A percentile compares a stretch with the other conserved stretches of the same genome.
phyloP scores from a whole-genome alignment of 2,113 vertebrate genomes.

The Saguinus imperator region DNA sequence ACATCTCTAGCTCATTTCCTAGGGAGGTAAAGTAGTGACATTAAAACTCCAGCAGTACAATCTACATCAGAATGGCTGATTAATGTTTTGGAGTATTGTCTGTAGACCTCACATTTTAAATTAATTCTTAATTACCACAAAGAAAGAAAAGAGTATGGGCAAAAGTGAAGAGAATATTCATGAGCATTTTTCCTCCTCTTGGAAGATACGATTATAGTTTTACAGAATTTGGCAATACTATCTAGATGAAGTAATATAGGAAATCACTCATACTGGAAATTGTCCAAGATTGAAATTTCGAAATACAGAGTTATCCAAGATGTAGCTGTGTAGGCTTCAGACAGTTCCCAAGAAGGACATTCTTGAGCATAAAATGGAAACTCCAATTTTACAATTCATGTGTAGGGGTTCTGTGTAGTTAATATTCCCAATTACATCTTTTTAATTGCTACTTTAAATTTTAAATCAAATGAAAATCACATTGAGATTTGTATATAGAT shows the following conservation, averaged over 20 bases:
- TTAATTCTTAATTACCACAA: not conserved
- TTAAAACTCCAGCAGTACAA: constrained; percentile 21
- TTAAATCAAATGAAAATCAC: not conserved
- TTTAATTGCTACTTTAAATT: not conserved
- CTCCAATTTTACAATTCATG: not conserved
- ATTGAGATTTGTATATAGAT: not conserved
- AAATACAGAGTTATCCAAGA: not conserved
- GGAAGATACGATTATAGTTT: not conserved
- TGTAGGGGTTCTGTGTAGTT: not conserved
- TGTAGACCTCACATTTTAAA: constrained; percentile 30
- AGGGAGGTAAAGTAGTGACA: constrained; percentile 21
- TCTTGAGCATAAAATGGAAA: not conserved
- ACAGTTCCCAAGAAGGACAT: not conserved
- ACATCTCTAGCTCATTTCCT: constrained; percentile 53
- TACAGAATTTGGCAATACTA: not conserved
- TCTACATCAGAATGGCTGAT: constrained; percentile 49
- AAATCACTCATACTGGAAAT: not conserved
- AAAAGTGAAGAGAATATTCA: not conserved
- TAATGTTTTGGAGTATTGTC: not conserved
- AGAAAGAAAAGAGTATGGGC: not conserved
- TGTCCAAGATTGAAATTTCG: not conserved
- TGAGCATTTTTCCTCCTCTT: not conserved
- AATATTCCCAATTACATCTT: constrained; percentile 17
- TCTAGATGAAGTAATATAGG: not conserved
- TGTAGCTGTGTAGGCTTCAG: not conserved